These are phyloP conservation scores for Mantis religiosa DNA, from an alignment of 2,888 invertebrate species.

Conservation along the genomic window DNA sequence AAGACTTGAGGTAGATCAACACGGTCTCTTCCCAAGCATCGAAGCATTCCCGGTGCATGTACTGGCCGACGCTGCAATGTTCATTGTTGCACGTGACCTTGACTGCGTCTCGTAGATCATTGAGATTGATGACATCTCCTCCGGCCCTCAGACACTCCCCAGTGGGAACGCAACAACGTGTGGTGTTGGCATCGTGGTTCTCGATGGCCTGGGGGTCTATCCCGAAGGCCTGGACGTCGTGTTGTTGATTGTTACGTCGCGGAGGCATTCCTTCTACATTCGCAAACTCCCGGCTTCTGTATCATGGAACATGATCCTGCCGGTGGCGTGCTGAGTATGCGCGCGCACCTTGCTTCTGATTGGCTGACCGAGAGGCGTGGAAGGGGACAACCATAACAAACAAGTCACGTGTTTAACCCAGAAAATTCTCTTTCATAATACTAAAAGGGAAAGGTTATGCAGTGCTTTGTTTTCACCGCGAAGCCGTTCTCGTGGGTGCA, in stretches of 20 bases:
- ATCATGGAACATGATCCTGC: no score
- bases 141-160: slow-evolving; percentile 75
- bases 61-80: slow-evolving; percentile 79
- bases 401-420: slow-evolving; percentile 24
- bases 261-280: slow-evolving; percentile 19
- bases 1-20: slow-evolving; percentile 77
- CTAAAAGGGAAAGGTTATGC: neutral
- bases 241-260: slow-evolving; percentile 38
- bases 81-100: slow-evolving; percentile 94
- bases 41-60: slow-evolving; percentile 95
- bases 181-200: slow-evolving; percentile 49
- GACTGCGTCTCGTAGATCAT: slow-evolving; percentile 74
- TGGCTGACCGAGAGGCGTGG: slow-evolving; percentile 12
- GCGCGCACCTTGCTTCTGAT: neutral
- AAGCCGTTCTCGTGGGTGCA: neutral
- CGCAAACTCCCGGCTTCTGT: neutral
- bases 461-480: neutral
- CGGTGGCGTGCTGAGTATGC: neutral
- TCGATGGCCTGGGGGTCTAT: slow-evolving; percentile 35
- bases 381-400: slow-evolving; percentile 1
- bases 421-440: neutral
- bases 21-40: slow-evolving; percentile 90
- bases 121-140: slow-evolving; percentile 51
- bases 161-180: slow-evolving; percentile 75
- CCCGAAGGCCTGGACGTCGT: slow-evolving; percentile 30